Percentiles rank a stretch among this genome's conserved stretches.
Evolutionary conservation across 2,888 invertebrate species (phyloP).

Genomic region (Crepidodera aurea): DNA sequence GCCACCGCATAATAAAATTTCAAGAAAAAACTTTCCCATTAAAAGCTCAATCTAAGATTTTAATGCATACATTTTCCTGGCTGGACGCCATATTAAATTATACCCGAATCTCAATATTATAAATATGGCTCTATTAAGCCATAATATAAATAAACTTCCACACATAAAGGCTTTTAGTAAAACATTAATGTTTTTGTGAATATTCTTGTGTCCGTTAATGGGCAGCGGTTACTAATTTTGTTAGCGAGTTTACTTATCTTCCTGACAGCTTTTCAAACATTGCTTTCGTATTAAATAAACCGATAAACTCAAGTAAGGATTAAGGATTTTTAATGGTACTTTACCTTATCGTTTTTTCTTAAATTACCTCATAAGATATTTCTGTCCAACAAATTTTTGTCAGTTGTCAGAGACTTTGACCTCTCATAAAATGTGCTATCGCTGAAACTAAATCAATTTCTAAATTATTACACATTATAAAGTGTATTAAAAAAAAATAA

Average conservation of each 20-base stretch:
- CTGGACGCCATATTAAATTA: neutral
- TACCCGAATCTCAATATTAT: constrained; percentile 4
- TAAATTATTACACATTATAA: too few relatives aligned
- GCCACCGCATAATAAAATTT: too few relatives aligned
- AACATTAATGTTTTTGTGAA: constrained; percentile 37
- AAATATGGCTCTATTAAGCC: constrained; percentile 13
- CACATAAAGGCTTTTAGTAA: constrained; percentile 37
- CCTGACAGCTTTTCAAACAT: constrained; percentile 34
- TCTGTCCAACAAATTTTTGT: too few relatives aligned
- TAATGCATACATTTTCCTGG: neutral
- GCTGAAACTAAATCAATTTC: too few relatives aligned
- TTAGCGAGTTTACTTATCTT: constrained; percentile 34
- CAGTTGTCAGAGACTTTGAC: too few relatives aligned
- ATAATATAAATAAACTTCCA: constrained; percentile 20
- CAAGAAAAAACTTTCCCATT: too few relatives aligned
- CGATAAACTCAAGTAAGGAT: neutral
- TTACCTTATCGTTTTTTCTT: too few relatives aligned
- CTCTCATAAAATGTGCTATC: too few relatives aligned
- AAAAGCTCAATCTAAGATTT: too few relatives aligned
- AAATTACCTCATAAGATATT: too few relatives aligned
- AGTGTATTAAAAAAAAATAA: too few relatives aligned
- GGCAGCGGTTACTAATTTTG: constrained; percentile 33
- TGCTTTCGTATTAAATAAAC: constrained; percentile 31
- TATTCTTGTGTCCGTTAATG: constrained; percentile 35
- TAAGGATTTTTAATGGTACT: neutral